Evolutionary conservation across 1,140 invertebrate species (phyloP).

Genomic region (Andrena cerasifolii): DNA sequence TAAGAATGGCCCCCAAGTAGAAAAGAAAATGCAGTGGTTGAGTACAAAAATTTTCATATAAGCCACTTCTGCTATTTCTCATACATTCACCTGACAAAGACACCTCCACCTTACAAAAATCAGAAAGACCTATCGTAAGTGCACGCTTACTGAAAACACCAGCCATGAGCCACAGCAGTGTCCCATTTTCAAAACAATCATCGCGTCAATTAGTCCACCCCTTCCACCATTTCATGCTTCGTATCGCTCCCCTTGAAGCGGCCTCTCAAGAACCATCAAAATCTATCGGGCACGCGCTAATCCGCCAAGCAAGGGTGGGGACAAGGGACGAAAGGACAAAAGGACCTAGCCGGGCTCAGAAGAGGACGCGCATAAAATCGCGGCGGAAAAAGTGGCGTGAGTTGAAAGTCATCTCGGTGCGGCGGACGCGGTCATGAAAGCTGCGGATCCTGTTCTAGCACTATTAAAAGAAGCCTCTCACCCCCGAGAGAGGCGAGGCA

Average conservation of each 20-base stretch:
- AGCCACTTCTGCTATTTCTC: no score
- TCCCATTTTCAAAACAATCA: no score
- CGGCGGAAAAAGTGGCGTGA: conserved; percentile 36
- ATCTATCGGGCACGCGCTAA: no score
- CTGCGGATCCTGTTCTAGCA: conserved; percentile 49
- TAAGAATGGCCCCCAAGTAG: no score
- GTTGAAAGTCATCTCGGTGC: conserved; percentile 53
- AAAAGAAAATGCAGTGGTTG: no score
- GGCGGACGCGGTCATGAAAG: conserved; percentile 15
- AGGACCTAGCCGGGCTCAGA: conserved; percentile 18
- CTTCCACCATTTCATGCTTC: not conserved
- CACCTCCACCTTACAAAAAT: no score
- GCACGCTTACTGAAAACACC: no score
- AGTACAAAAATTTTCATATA: no score
- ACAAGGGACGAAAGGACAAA: conserved; percentile 30
- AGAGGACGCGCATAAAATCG: conserved; percentile 45
- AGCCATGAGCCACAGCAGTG: no score
- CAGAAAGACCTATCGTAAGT: no score
- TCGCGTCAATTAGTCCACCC: not conserved
- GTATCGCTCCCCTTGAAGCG: not conserved
- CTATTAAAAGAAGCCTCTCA: conserved; percentile 64
- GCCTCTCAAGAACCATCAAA: conserved; percentile 12
- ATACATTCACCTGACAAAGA: no score
- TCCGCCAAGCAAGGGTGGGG: not conserved
- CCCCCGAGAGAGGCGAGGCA: conserved; percentile 38